Conservation (phyloP, 2,113 vertebrate species). For the Scomber japonicus region DNA sequence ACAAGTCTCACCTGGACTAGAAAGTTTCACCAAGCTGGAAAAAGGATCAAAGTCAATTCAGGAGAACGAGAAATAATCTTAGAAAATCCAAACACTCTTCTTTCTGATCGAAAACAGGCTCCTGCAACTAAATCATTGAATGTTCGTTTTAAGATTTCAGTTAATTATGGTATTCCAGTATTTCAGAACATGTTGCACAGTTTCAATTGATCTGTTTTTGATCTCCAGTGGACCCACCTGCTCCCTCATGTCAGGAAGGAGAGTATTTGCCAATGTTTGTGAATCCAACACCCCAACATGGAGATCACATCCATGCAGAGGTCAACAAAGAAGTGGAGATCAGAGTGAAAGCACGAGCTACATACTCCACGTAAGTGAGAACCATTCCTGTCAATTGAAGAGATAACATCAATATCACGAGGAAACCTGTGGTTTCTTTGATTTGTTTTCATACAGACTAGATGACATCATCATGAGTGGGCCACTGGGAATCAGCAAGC, state of each 20-base stretch:
- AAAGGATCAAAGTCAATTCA: too few species aligned
- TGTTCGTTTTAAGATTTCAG: too few species aligned
- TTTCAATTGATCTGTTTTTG: background rate
- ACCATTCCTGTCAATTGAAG: background rate
- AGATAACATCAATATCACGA: background rate
- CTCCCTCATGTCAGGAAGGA: slow-evolving; percentile 74
- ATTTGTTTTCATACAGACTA: slow-evolving; percentile 57
- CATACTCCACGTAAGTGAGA: slow-evolving; percentile 55
- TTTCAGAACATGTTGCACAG: background rate
- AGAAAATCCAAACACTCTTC: too few species aligned
- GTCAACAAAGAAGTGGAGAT: slow-evolving; percentile 72
- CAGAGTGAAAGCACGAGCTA: slow-evolving; percentile 66
- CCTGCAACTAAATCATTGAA: too few species aligned
- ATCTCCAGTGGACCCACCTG: slow-evolving; percentile 71
- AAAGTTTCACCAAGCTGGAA: too few species aligned
- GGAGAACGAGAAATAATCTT: too few species aligned
- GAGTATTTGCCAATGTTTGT: slow-evolving; percentile 68
- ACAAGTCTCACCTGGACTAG: too few species aligned
- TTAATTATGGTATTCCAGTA: background rate
- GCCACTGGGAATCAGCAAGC: slow-evolving; percentile 58
- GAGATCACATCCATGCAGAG: slow-evolving; percentile 48
- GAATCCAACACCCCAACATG: slow-evolving; percentile 70
- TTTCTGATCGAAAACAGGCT: too few species aligned
- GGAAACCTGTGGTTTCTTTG: background rate
- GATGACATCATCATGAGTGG: slow-evolving; percentile 70